Evolutionary conservation across 2,113 vertebrate genomes (phyloP).

Genomic region (Holacanthus passer): DNA sequence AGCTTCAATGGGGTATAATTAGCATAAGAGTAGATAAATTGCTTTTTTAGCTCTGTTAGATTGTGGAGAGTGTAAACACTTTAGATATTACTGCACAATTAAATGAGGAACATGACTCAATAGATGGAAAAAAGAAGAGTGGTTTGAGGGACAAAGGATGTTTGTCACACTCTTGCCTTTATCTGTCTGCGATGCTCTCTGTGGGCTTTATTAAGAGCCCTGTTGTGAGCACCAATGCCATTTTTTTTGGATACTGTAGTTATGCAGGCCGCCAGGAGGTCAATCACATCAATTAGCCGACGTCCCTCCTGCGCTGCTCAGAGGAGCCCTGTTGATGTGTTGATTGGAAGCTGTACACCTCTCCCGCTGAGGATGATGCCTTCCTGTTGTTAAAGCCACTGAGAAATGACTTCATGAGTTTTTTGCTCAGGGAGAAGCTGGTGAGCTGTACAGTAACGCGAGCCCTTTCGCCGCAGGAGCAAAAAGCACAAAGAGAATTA

Average conservation of each 20-base stretch:
- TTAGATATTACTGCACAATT: constrained; percentile 25
- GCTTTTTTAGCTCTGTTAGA: neutral
- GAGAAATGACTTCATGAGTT: constrained; percentile 55
- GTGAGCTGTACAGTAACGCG: neutral
- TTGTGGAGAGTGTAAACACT: constrained; percentile 1
- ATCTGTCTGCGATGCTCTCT: constrained; percentile 40
- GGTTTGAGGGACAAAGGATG: neutral
- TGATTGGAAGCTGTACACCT: constrained; percentile 39
- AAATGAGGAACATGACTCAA: constrained; percentile 6
- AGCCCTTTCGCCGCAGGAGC: neutral
- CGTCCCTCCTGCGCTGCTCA: constrained; percentile 26
- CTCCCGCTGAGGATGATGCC: constrained; percentile 52
- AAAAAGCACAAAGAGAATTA: constrained; percentile 26
- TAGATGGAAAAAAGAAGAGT: neutral
- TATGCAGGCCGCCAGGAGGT: constrained; percentile 40
- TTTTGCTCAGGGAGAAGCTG: constrained; percentile 8
- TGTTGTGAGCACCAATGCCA: constrained; percentile 30
- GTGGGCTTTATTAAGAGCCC: constrained; percentile 51
- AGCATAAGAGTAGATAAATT: constrained; percentile 4
- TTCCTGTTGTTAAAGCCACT: constrained; percentile 57
- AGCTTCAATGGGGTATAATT: constrained; percentile 53
- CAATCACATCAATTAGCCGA: constrained; percentile 60
- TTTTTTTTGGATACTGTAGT: constrained; percentile 17
- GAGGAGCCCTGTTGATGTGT: constrained; percentile 49
- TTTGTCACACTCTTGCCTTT: constrained; percentile 28